These are phyloP conservation scores for Anhinga rufa DNA, from an alignment of 2,113 vertebrate species.

Conservation along the genomic window DNA sequence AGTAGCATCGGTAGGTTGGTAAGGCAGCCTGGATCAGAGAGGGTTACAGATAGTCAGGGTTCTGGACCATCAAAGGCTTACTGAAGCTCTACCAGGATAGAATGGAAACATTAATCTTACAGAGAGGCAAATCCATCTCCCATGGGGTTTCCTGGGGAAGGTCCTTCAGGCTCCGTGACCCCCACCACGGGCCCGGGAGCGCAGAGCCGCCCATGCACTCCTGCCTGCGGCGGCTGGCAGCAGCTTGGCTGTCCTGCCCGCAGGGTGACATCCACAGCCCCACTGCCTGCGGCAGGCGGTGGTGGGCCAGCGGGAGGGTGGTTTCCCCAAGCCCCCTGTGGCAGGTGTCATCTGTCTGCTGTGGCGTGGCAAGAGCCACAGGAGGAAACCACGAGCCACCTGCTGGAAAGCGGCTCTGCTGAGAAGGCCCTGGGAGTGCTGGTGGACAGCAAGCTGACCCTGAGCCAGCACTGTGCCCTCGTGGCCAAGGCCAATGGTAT, in stretches of 20 bases:
- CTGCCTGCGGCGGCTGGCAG: not conserved
- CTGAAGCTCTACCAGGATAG: not conserved
- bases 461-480: too few relatives aligned
- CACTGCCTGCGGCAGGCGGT: accelerated
- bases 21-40: not conserved
- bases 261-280: not conserved
- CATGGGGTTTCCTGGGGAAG: not conserved
- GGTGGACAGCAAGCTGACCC: too few relatives aligned
- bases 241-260: not conserved
- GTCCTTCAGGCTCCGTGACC: not conserved
- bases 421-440: too few relatives aligned
- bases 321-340: not conserved
- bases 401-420: too few relatives aligned
- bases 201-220: accelerated
- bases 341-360: not conserved
- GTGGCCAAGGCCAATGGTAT: too few relatives aligned
- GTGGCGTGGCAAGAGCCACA: not conserved
- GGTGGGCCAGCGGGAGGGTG: not conserved
- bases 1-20: not conserved
- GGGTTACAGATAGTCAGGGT: not conserved
- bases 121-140: not conserved
- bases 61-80: not conserved
- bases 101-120: not conserved
- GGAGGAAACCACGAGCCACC: not conserved
- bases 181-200: accelerated